Evolutionary conservation across 2,888 invertebrate genomes (phyloP).

Genomic region (Salpingus planirostris): DNA sequence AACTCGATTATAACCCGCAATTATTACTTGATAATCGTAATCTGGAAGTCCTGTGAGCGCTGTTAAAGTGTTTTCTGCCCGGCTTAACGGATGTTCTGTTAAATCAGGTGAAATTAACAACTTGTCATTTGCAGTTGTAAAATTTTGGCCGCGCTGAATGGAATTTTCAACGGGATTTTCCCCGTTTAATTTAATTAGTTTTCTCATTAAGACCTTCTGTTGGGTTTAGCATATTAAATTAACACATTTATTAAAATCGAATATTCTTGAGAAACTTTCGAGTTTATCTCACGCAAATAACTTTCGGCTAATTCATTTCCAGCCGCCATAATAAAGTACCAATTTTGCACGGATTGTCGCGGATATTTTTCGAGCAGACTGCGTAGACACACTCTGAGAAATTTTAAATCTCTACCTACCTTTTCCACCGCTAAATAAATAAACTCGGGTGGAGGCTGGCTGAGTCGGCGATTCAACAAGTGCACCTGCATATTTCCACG

Average conservation of each 20-base stretch:
- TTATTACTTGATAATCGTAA: constrained; percentile 12
- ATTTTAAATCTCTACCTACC: too few relatives aligned
- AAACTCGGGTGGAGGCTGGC: too few relatives aligned
- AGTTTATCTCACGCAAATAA: constrained; percentile 1
- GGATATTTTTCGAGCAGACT: too few relatives aligned
- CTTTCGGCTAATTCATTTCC: too few relatives aligned
- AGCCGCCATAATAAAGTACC: too few relatives aligned
- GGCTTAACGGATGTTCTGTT: constrained; percentile 9
- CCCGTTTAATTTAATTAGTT: constrained; percentile 7
- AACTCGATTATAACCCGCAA: constrained; percentile 12
- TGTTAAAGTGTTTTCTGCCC: constrained; percentile 15
- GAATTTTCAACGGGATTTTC: constrained; percentile 1
- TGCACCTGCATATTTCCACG: too few relatives aligned
- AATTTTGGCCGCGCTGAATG: constrained; percentile 5
- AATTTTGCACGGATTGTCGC: too few relatives aligned
- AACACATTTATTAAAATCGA: constrained; percentile 10
- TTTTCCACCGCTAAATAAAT: too few relatives aligned
- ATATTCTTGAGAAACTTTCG: constrained; percentile 3
- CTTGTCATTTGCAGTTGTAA: constrained; percentile 13
- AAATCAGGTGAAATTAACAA: constrained; percentile 16
- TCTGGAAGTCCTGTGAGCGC: constrained; percentile 3
- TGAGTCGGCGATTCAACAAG: too few relatives aligned
- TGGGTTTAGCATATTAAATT: constrained; percentile 5
- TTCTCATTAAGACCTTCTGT: constrained; percentile 5
- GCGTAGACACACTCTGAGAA: too few relatives aligned